Evolutionary conservation across 2,888 invertebrate species (phyloP), one percentile per base, ranked within the genome.

Genomic region (Oeneis ivallda): DNA sequence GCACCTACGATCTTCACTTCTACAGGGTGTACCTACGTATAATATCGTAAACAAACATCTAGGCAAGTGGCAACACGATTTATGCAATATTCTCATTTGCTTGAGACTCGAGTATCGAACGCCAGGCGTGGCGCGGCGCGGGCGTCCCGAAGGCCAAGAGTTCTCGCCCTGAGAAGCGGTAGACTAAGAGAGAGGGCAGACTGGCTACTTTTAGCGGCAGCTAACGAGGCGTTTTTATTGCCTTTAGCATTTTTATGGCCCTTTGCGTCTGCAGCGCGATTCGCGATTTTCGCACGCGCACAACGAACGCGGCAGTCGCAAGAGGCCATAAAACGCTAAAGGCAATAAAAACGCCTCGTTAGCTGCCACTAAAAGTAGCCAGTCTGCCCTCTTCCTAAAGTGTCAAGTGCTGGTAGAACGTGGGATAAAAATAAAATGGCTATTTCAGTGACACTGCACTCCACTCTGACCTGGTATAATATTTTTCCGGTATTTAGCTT

Each of bases 51-150:
- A 15, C 43, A 43, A 43, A n/a, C n/a, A 43, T 5, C 43, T 43
- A n/a, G 13, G 43, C n/a, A n/a, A n/a, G n/a, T n/a, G n/a, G n/a
- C 5, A 43, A 43, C 43, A 43, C 43, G 11, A n/a, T 43, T 43
- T 43, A 47, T 47, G 47, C 47, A 47, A 47, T 47, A 47, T 47
- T 17, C 47, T 47, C 47, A 47, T 47, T 47, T 8, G 47, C 47
- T 17, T 47, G 17, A 11, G 41, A 7, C 17, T 15, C 47, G 9
- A 47, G 47, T 47, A 47, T 47, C 47, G 47, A 17, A 17, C 47
- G 17, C n/a, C n/a, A n/a, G n/a, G 26, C 26, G 26, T 5, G 26
- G 26, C 26, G 26, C 26, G 26, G 26, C 17, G 17, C 47, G 17
- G 2, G 15, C 17, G 6, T 8, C 17, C 43, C n/a, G 47, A 47